These are phyloP conservation scores for Bubalus kerabau DNA, from an alignment of 2,113 vertebrate genomes.

Conservation along the genomic window DNA sequence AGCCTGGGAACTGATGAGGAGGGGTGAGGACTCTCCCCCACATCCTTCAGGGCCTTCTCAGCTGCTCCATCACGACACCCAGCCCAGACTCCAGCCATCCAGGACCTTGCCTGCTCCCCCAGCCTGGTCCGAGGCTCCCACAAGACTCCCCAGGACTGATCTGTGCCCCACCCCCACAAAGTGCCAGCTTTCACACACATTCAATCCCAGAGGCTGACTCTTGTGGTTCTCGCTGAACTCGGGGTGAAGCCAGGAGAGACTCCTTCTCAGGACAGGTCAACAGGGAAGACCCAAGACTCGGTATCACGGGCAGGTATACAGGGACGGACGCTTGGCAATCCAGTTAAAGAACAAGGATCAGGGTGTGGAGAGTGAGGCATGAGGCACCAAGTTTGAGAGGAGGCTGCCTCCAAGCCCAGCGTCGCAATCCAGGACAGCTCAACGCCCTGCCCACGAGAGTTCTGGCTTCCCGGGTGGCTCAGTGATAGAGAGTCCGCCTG, in stretches of 20 bases:
- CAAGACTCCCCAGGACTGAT: not conserved
- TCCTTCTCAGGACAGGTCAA: no score
- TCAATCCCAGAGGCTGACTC: not conserved
- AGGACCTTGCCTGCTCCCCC: not conserved
- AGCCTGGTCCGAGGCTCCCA: no score
- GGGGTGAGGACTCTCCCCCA: fast-evolving
- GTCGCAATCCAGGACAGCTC: fast-evolving
- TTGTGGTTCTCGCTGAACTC: fast-evolving
- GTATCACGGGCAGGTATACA: fast-evolving
- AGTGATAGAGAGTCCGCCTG: not conserved
- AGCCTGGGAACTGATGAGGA: not conserved
- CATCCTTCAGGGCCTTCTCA: not conserved
- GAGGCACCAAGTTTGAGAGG: fast-evolving
- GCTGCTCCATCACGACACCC: not conserved
- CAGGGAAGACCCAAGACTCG: no score
- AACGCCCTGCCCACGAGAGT: fast-evolving
- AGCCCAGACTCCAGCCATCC: no score
- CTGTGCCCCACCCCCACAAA: fast-evolving
- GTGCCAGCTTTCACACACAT: fast-evolving
- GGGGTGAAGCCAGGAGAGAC: fast-evolving
- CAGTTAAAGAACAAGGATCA: not conserved
- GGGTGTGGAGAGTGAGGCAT: fast-evolving
- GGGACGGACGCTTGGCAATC: fast-evolving
- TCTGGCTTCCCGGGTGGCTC: not conserved
- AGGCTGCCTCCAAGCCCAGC: no score